These are phyloP conservation scores for Dryoscopus gambensis DNA, from an alignment of 2,113 vertebrate species.

Conservation along the genomic window DNA sequence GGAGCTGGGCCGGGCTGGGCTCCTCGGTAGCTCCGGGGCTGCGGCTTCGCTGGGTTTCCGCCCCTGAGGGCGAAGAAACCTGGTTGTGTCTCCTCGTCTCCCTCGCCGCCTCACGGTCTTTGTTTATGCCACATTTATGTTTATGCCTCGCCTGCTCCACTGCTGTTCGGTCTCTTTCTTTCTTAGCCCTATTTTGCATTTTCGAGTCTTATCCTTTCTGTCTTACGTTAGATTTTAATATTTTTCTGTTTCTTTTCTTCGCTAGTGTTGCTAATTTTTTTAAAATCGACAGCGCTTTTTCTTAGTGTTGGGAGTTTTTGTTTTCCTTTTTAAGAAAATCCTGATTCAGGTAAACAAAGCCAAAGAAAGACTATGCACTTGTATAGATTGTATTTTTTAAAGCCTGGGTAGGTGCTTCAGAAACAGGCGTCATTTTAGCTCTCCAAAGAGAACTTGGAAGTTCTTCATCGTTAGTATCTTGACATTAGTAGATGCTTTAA, in stretches of 20 bases:
- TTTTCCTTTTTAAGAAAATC: neutral
- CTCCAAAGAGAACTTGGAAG: neutral
- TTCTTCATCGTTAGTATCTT: neutral
- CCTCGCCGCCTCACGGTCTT: rapidly evolving
- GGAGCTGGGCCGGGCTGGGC: neutral
- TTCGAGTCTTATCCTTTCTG: neutral
- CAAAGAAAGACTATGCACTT: too few species aligned
- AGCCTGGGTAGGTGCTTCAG: neutral
- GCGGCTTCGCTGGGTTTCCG: too few species aligned
- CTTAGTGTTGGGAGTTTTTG: neutral
- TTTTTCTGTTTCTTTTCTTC: neutral
- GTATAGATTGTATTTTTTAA: neutral
- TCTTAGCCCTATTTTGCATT: rapidly evolving
- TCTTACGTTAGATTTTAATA: neutral
- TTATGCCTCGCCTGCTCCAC: neutral
- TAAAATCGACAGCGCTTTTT: rapidly evolving
- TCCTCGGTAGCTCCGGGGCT: rapidly evolving
- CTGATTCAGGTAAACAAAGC: neutral
- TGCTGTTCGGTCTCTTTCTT: neutral
- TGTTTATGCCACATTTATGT: neutral
- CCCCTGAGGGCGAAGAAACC: rapidly evolving
- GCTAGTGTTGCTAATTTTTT: neutral
- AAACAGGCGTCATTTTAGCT: neutral
- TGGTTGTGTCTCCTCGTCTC: rapidly evolving
- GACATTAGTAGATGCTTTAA: neutral